Evolutionary conservation across 2,797 vertebrate genomes (phyloP).

Genomic region (Hylomyscus alleni): DNA sequence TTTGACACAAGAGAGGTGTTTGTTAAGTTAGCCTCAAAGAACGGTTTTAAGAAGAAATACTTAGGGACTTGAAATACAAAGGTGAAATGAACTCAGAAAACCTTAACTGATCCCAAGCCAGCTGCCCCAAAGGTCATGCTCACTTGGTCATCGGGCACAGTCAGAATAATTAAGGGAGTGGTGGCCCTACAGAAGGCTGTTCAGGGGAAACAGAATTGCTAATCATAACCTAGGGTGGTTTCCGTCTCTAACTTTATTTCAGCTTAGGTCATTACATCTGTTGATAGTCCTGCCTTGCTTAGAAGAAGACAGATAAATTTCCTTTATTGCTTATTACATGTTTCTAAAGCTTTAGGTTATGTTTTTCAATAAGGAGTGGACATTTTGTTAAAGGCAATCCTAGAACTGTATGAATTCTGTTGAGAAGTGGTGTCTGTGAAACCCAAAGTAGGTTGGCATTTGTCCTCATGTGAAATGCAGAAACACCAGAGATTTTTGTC

Average conservation of each 20-base stretch:
- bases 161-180: not conserved
- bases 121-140: not conserved
- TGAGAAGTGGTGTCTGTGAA: not conserved
- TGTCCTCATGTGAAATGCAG: not conserved
- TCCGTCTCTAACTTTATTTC: not conserved
- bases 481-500: not conserved
- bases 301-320: not conserved
- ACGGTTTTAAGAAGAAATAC: not conserved
- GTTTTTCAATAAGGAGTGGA: not conserved
- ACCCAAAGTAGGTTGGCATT: not conserved
- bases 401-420: not conserved
- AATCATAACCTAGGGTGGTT: not conserved
- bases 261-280: conserved; percentile 68
- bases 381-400: conserved; percentile 9
- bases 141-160: not conserved
- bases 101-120: not conserved
- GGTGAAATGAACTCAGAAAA: not conserved
- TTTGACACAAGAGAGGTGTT: not conserved
- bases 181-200: not conserved
- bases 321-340: not conserved
- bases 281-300: conserved; percentile 66
- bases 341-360: conserved; percentile 43
- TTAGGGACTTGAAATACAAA: not conserved
- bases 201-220: conserved; percentile 27
- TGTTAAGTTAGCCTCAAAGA: not conserved